A percentile compares a stretch with the other conserved stretches of the same genome.
phyloP scores from a whole-genome alignment of 1,140 invertebrate genomes.

The Brachionus calyciflorus region DNA sequence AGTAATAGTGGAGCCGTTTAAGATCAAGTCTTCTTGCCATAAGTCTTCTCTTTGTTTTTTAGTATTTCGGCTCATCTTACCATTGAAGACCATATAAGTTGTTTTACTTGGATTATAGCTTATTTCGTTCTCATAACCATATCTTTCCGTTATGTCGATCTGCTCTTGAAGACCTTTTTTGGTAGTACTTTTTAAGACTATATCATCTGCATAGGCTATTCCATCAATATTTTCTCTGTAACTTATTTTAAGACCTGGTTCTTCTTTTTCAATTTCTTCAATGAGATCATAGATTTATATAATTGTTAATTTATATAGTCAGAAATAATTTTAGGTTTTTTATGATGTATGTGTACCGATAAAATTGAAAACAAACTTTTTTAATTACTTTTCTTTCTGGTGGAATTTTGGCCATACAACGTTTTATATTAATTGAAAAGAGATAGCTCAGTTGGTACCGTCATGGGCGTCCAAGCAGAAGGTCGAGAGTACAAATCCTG shows the following conservation, averaged over 20 bases:
- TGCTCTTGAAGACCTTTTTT: background rate
- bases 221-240: background rate
- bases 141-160: background rate
- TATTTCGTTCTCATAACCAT: background rate
- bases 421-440: no score
- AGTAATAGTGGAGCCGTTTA: background rate
- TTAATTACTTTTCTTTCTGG: no score
- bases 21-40: background rate
- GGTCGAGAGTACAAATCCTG: no score
- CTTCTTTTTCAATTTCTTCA: background rate
- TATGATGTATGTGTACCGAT: no score
- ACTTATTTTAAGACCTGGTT: background rate
- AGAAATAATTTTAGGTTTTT: no score
- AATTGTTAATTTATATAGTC: background rate
- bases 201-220: background rate
- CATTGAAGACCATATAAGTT: background rate
- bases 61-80: background rate
- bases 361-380: no score
- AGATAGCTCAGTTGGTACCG: no score
- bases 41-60: conserved; percentile 6
- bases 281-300: background rate
- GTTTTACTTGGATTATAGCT: conserved; percentile 1
- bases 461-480: no score
- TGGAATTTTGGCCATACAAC: no score
- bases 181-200: background rate